Base-by-base conservation (phyloP, 2,113 vertebrate genomes). In the Cynopterus brachyotis region DNA sequence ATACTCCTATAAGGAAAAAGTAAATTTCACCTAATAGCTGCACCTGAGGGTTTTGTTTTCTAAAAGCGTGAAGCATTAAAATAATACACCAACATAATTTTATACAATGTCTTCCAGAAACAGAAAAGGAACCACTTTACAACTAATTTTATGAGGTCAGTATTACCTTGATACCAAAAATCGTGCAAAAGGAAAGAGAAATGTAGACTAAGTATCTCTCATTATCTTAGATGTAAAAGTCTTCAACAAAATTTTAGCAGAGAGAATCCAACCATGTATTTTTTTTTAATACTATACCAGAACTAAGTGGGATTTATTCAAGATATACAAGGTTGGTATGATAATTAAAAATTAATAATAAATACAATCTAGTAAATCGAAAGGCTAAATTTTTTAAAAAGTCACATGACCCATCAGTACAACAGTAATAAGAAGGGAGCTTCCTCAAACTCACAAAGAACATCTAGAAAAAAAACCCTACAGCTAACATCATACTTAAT, bases 201-300 rank as follows among this genome's bases (percentile, higher is more conserved):
- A 78, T 40, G 88, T 0, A 55, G 7, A 62, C 26, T 20, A 26
- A 2, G n/a, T 60, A 32, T 62, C 16, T 78, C 72, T 81, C 66
- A 86, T 69, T 66, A 92, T 57, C 10, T 89, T 76, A 57, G n/a
- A 70, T 81, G 8, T 10, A 70, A 70, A 88, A 84, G 32, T 93
- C 70, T 67, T 80, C 53, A 64, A 90, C 30, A 85, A 95, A 80
- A 97, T 47, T 93, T 96, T 50, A 85, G 26, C 37, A 88, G 76
- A 73, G 1, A 72, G 7, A 92, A 95, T 78, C 35, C 28, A 95
- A 95, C 12, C 86, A 60, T 37, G 5, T 76, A 67, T 70, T 60
- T 50, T n/a, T 64, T 70, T 69, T 88, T 73, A 70, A 20, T 85
- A 91, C 50, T 75, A 45, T 0, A 80, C 15, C 16, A 91, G 2